These are phyloP conservation scores for Drosophila antonietae DNA, from an alignment of 2,888 invertebrate species.

Conservation along the genomic window DNA sequence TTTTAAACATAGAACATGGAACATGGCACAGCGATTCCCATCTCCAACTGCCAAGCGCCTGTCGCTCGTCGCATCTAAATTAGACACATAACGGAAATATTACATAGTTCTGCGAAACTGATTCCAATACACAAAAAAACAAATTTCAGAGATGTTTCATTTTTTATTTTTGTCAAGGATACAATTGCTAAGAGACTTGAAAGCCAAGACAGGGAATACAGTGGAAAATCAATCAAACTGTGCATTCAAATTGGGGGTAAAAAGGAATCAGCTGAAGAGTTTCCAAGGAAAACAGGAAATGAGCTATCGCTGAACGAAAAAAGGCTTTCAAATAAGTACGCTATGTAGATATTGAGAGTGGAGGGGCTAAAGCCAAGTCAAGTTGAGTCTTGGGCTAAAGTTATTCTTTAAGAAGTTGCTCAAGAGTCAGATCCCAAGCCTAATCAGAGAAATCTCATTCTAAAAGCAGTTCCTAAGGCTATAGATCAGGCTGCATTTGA, in stretches of 20 bases:
- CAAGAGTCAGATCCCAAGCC: background rate
- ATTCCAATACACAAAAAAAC: background rate
- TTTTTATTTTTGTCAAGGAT: background rate
- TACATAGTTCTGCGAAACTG: conserved; percentile 22
- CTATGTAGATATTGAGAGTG: background rate
- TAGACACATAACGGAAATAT: conserved; percentile 19
- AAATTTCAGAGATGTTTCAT: too few relatives aligned
- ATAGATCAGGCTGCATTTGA: background rate
- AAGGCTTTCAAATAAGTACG: background rate
- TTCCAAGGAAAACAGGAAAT: background rate
- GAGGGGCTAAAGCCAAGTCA: background rate
- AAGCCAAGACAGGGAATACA: background rate
- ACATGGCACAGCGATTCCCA: background rate
- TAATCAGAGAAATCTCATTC: background rate
- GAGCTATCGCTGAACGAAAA: background rate
- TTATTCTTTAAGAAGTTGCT: background rate
- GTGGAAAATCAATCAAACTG: background rate
- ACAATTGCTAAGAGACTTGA: background rate
- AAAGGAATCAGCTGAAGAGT: background rate
- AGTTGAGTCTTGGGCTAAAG: background rate
- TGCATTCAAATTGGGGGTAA: background rate
- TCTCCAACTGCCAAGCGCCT: background rate
- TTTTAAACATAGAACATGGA: conserved; percentile 38
- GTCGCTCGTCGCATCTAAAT: conserved; percentile 22
- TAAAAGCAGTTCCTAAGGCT: too few relatives aligned